Evolutionary conservation across 2,113 vertebrate species (phyloP).

Genomic region (Patagioenas fasciata): DNA sequence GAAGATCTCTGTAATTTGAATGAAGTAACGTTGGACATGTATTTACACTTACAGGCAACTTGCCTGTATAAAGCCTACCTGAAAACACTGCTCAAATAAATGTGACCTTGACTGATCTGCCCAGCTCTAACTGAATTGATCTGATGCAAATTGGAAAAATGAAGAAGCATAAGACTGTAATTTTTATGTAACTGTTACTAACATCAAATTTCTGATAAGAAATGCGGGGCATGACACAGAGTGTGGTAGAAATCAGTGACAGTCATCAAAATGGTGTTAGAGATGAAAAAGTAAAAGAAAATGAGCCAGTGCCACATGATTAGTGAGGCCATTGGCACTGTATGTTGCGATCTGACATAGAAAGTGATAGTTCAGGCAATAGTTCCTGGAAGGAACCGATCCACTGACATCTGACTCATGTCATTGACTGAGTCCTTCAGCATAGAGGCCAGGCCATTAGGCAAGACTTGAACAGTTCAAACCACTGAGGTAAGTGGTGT

Average conservation of each 20-base stretch:
- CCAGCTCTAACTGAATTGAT: background rate
- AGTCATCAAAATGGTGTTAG: background rate
- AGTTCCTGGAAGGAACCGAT: background rate
- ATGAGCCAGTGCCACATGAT: background rate
- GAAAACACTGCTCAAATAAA: background rate
- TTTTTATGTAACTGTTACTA: background rate
- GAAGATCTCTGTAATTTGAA: background rate
- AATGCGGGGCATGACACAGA: background rate
- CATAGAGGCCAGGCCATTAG: background rate
- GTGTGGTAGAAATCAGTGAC: background rate
- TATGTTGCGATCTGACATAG: background rate
- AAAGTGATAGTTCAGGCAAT: background rate
- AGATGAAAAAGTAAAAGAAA: background rate
- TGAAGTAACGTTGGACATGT: background rate
- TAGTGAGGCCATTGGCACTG: background rate
- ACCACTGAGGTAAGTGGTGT: background rate
- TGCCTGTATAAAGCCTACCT: background rate
- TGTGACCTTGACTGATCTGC: background rate
- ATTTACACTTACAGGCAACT: background rate
- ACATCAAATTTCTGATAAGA: background rate
- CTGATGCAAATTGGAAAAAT: background rate
- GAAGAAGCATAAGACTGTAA: background rate
- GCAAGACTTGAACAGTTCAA: background rate
- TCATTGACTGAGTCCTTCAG: background rate
- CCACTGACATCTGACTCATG: background rate